phyloP scores from a whole-genome alignment of 2,888 invertebrate species.

The Drosophila aldrichi region DNA sequence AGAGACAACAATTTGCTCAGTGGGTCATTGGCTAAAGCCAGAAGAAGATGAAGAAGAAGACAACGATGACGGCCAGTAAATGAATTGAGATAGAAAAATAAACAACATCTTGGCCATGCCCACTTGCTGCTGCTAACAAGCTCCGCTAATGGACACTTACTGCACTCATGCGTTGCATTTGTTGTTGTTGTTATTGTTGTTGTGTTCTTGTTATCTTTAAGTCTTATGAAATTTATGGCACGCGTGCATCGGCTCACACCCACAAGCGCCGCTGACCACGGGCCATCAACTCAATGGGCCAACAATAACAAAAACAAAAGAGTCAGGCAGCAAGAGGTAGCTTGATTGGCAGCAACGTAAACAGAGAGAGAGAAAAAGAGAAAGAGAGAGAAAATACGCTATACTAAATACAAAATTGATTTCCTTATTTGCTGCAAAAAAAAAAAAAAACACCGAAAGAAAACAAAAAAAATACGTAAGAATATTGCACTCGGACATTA shows the following conservation, averaged over 20 bases:
- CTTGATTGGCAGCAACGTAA: slow-evolving; percentile 51
- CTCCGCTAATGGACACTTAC: slow-evolving; percentile 4
- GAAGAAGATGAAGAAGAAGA: background rate
- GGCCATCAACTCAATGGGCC: slow-evolving; percentile 12
- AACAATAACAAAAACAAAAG: slow-evolving; percentile 21
- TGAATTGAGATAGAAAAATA: background rate
- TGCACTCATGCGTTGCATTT: slow-evolving; percentile 50
- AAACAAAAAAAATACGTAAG: background rate
- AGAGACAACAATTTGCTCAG: slow-evolving; percentile 52
- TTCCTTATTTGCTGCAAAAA: slow-evolving; percentile 57
- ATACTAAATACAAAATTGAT: slow-evolving; percentile 39
- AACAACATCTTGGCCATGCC: background rate
- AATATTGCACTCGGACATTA: background rate
- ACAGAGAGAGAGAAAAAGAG: slow-evolving; percentile 14
- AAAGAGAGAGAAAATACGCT: slow-evolving; percentile 21
- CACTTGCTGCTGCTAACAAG: slow-evolving; percentile 16
- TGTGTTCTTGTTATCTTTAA: slow-evolving; percentile 23
- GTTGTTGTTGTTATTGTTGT: slow-evolving; percentile 31
- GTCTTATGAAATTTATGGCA: slow-evolving; percentile 51
- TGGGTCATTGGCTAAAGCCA: slow-evolving; percentile 34
- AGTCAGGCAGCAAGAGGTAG: slow-evolving; percentile 13
- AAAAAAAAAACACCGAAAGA: background rate
- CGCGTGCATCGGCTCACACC: slow-evolving; percentile 49
- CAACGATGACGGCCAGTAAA: background rate
- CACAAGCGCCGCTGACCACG: slow-evolving; percentile 19